phyloP scores from a whole-genome alignment of 2,888 invertebrate genomes.

The Nebria brevicollis region DNA sequence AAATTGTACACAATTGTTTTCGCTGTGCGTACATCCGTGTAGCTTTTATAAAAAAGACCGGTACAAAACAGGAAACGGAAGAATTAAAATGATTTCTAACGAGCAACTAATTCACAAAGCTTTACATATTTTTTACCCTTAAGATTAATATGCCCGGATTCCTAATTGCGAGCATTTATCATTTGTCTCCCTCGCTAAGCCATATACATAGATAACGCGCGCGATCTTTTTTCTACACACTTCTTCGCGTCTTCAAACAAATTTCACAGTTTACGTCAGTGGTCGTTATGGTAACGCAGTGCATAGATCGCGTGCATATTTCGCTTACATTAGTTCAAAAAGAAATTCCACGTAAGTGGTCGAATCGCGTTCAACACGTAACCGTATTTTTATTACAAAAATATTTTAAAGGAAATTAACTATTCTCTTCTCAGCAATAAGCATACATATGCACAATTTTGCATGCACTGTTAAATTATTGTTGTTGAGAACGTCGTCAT shows the following conservation, averaged over 20 bases:
- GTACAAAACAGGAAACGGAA: slow-evolving; percentile 40
- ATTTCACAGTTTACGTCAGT: slow-evolving; percentile 17
- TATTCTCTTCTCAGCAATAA: not conserved
- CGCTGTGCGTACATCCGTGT: not conserved
- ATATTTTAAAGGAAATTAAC: slow-evolving; percentile 4
- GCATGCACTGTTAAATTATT: not conserved
- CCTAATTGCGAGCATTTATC: slow-evolving; percentile 46
- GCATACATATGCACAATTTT: not conserved
- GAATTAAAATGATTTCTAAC: slow-evolving; percentile 45
- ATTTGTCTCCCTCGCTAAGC: slow-evolving; percentile 7
- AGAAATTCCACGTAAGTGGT: slow-evolving; percentile 31
- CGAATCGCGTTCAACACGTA: slow-evolving; percentile 39
- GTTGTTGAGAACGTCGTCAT: not conserved
- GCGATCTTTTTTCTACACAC: not conserved
- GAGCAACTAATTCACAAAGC: slow-evolving; percentile 45
- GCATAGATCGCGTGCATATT: slow-evolving; percentile 30
- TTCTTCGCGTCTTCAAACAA: slow-evolving; percentile 32
- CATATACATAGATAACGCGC: not conserved
- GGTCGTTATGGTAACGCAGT: slow-evolving; percentile 25
- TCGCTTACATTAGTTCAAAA: slow-evolving; percentile 5
- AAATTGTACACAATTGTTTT: not conserved
- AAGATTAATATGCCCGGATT: slow-evolving; percentile 42
- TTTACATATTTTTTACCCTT: slow-evolving; percentile 45
- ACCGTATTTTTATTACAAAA: slow-evolving; percentile 24
- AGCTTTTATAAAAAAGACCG: slow-evolving; percentile 5